Base-by-base conservation (phyloP, 2,888 invertebrate genomes). In the Agrilus biguttatus region DNA sequence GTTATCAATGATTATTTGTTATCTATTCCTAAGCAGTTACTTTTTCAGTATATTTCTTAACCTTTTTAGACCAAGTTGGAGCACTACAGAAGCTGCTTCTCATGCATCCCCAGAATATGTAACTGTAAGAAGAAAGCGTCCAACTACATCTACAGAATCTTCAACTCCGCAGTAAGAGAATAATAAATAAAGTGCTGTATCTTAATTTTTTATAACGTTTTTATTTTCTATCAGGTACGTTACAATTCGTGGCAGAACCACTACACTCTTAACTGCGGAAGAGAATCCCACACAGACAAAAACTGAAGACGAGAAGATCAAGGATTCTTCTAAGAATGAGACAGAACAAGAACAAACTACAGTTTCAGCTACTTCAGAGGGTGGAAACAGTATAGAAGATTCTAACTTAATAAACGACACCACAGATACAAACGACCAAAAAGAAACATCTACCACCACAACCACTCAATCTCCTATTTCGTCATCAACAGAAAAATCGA, bases 111-210 rank as follows among this genome's bases (percentile, higher is more conserved):
- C 76, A 1, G 75, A 77, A 54, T 80, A 80, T 52, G 75, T 77
- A 5, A 78, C 77, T 1, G 74, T 80, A 17, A 68, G 71, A 50
- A 66, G 78, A 48, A 71, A 69, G 45, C 66, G 73, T 46, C 73
- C 72, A 1, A 62, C 65, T 2, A 64, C 66, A 8, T 66, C 67
- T 49, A 34, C 55, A 48, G 70, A 70, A 53, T 55, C 68, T 10
- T 68, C 72, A 8, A 72, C 74, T 42, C 58, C 61, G 17, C 69
- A 66, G 74, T 74, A 64, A 67, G 69, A 10, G 46, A 12, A 7
- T 35, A 33, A 44, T 17, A 4, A 38, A n/a, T n/a, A n/a, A 39
- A 13, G 1, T 34, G 13, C 8, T 33, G n/a, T 23, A 23, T 12
- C 5, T 14, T 21, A 21, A 37, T 21, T 12, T 33, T 8, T 13